Percentiles rank a stretch among this genome's conserved stretches.
phyloP scores from a whole-genome alignment of 2,113 vertebrate genomes.

The Cervus canadensis region DNA sequence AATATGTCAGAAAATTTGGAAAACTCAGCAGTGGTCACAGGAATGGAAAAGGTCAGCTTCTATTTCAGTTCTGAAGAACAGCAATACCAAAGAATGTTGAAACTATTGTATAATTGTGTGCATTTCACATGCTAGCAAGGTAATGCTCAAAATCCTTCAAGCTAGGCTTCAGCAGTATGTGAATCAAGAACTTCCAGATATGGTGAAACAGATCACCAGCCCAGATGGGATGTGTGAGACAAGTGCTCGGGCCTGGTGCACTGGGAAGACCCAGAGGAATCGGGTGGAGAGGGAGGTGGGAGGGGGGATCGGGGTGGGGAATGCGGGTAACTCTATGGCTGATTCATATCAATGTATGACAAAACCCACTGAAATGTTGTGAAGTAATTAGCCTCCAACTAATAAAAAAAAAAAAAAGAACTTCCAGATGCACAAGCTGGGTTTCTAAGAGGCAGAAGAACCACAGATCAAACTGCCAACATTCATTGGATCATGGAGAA shows the following conservation, averaged over 20 bases:
- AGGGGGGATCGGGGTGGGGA: too few species aligned
- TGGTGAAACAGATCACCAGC: too few species aligned
- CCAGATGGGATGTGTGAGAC: too few species aligned
- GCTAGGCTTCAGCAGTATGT: neutral
- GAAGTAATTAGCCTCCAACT: too few species aligned
- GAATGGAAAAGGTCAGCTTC: neutral
- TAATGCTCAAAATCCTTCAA: neutral
- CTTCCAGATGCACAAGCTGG: neutral
- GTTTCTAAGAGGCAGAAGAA: neutral
- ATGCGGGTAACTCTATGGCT: too few species aligned
- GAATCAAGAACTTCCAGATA: neutral
- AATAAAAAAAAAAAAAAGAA: neutral
- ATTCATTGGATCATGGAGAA: neutral
- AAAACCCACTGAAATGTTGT: too few species aligned
- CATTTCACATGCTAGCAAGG: neutral
- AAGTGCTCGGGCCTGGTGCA: too few species aligned
- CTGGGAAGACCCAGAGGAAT: too few species aligned
- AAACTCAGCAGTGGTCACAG: neutral
- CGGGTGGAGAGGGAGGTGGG: too few species aligned
- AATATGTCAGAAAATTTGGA: neutral
- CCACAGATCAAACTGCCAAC: neutral
- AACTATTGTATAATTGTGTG: neutral
- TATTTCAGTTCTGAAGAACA: neutral
- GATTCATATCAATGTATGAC: neutral
- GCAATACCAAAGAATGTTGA: neutral